Base-by-base conservation (phyloP, 1,140 invertebrate species). In the Coptotermes formosanus region DNA sequence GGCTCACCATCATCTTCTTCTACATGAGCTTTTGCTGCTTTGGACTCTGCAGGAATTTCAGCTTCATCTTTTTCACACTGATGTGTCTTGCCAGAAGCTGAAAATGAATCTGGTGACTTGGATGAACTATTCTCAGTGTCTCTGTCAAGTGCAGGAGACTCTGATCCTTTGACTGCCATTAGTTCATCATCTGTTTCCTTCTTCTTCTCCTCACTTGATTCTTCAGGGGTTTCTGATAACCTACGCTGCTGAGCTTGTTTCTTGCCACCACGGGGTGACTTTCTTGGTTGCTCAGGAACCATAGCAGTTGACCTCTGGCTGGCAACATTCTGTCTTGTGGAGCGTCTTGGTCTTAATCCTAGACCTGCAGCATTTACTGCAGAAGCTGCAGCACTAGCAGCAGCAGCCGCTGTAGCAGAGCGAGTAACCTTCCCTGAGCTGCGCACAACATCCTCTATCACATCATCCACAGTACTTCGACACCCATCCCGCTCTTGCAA, bases 401-500 rank as follows among this genome's bases (percentile, higher is more conserved):
- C 45, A 25, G 87, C 64, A 84, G 64, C 89, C 85, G 89, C 87
- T 59, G 90, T 88, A 86, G 88, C 87, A 64, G 87, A 85, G 87
- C 90, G 83, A 45, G 91, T 89, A 85, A 90, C 86, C 3, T 91
- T 88, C 19, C 89, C 88, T 0, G 93, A 89, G 87, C 95, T 94
- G 87, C 95, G 93, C 0, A 97, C 93, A 6, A 97, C 96, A 88
- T 97, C 96, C 86, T 98, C 97, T 87, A 97, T 97, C 2, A 95
- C 93, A 88, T 97, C 96, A 90, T 97, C 96, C 2, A 97, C 93
- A 0, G 95, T 95, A 84, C 93, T 96, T 85, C 95, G 91, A 84
- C 91, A 92, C 14, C 93, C 94, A 89, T 96, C 96, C 89, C 95
- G 95, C 90, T 97, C 96, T 88, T 89, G 95, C 43, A 97, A 89